These are phyloP conservation scores for Scolopax bukidnonensis DNA, from an alignment of 2,797 vertebrate genomes.

Conservation along the genomic window DNA sequence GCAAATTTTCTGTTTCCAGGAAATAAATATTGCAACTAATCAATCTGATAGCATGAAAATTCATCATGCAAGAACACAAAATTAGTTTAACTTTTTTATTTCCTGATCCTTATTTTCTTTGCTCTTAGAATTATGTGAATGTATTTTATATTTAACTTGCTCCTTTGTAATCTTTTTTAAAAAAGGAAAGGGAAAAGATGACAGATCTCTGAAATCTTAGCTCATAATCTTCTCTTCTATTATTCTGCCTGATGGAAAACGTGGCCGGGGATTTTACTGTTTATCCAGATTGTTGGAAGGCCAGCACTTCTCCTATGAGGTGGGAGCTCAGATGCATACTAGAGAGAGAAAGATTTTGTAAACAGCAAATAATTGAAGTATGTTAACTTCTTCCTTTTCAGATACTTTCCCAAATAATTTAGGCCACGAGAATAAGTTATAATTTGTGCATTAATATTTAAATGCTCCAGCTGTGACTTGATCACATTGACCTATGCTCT, in stretches of 20 bases:
- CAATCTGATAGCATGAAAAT: neutral
- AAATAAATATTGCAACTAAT: neutral
- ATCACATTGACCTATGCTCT: neutral
- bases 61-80: neutral
- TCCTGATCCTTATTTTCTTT: neutral
- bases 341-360: neutral
- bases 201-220: neutral
- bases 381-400: slow-evolving; percentile 22
- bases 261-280: neutral
- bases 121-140: neutral
- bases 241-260: neutral
- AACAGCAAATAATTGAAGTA: neutral
- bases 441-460: slow-evolving; percentile 35
- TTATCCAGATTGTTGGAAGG: neutral
- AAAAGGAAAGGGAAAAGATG: neutral
- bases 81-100: neutral
- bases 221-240: neutral
- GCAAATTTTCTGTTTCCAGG: neutral
- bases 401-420: slow-evolving; percentile 17
- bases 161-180: neutral
- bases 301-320: neutral
- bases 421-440: neutral
- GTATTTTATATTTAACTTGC: neutral
- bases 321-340: neutral
- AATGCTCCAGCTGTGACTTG: neutral